A percentile compares a stretch with the other conserved stretches of the same genome.
These are phyloP conservation scores for Platycercus adscitus DNA, from an alignment of 2,113 vertebrate species.

Conservation along the genomic window DNA sequence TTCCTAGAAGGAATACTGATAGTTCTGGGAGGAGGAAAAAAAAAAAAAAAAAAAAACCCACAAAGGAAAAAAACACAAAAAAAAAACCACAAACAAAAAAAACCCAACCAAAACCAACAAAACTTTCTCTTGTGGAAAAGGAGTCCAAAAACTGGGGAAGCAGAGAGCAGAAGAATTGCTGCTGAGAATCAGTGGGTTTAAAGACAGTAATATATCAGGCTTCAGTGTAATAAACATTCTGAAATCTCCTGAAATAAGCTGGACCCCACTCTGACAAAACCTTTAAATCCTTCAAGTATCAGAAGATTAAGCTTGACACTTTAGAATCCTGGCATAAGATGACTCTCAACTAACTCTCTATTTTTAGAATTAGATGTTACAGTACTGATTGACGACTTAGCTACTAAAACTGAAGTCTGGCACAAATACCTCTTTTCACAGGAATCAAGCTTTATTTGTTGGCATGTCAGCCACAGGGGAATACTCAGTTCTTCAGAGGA, in stretches of 20 bases:
- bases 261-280: background rate
- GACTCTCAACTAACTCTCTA: background rate
- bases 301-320: slow-evolving; percentile 14
- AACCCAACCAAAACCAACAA: no score
- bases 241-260: background rate
- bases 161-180: background rate
- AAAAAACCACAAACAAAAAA: background rate
- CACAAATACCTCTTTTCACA: background rate
- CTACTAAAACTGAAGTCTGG: slow-evolving; percentile 24
- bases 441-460: slow-evolving; percentile 12
- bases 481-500: background rate
- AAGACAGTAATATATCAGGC: background rate
- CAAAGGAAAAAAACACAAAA: no score
- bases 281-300: slow-evolving; percentile 14
- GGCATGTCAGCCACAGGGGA: background rate
- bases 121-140: background rate
- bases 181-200: background rate
- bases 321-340: background rate
- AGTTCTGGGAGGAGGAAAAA: background rate
- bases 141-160: background rate
- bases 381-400: background rate
- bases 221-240: background rate
- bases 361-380: slow-evolving; percentile 19
- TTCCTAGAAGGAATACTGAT: background rate
- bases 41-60: no score